Conservation (phyloP, 2,113 vertebrate species). For the Platichthys flesus region DNA sequence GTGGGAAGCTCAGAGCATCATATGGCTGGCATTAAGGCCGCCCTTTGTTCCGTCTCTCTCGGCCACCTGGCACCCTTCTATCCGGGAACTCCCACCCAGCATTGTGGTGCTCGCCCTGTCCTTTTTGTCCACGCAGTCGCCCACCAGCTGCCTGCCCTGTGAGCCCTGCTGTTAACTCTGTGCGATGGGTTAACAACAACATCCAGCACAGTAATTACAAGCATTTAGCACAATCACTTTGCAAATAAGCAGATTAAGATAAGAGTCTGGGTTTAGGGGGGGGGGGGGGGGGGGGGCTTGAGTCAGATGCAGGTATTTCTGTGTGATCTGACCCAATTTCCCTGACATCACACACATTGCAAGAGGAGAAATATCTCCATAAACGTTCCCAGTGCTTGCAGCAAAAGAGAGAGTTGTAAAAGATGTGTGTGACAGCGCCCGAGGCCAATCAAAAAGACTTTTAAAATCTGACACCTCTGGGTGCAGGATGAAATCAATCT, state of each 20-base stretch:
- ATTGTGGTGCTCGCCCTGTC: slow-evolving; percentile 72
- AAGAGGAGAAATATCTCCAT: not conserved
- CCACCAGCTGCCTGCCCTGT: slow-evolving; percentile 78
- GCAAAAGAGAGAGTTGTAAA: not conserved
- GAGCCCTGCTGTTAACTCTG: slow-evolving; percentile 71
- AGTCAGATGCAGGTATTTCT: slow-evolving; percentile 4
- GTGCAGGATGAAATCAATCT: slow-evolving; percentile 71
- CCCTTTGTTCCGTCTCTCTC: slow-evolving; percentile 74
- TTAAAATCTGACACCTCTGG: slow-evolving; percentile 40
- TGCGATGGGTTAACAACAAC: slow-evolving; percentile 61
- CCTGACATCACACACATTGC: not conserved
- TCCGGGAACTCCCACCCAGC: slow-evolving; percentile 78
- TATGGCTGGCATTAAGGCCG: slow-evolving; percentile 72
- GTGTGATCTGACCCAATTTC: not conserved
- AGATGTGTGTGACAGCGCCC: slow-evolving; percentile 21
- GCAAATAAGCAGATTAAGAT: slow-evolving; percentile 28
- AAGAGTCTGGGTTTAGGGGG: not conserved
- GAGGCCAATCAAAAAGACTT: slow-evolving; percentile 62
- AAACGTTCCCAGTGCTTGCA: no score
- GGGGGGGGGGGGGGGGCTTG: no score
- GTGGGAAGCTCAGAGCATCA: slow-evolving; percentile 73
- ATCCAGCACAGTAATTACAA: slow-evolving; percentile 48
- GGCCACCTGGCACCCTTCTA: slow-evolving; percentile 82
- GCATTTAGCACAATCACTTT: slow-evolving; percentile 38
- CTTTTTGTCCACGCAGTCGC: slow-evolving; percentile 72